Percentiles rank a stretch among this genome's conserved stretches.
These are phyloP conservation scores for Lepidotrigona ventralis DNA, from an alignment of 1,140 invertebrate genomes.

Conservation along the genomic window DNA sequence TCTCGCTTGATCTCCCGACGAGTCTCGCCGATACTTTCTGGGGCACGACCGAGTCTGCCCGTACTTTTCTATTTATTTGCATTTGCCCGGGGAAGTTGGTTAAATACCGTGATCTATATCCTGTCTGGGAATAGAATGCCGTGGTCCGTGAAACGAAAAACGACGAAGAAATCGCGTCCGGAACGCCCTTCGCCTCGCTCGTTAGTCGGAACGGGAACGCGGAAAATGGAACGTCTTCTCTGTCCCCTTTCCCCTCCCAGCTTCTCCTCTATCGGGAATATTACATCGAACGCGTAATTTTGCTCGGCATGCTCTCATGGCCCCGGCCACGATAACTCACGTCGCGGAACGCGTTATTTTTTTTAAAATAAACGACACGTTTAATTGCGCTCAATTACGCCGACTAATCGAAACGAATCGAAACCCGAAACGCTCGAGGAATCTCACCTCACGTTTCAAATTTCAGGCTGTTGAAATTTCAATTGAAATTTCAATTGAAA, in stretches of 20 bases:
- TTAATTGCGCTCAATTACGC: constrained; percentile 36
- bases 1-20: not conserved
- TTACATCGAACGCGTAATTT: constrained; percentile 1
- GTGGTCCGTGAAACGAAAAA: constrained; percentile 18
- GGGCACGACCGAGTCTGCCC: not conserved
- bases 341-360: not conserved
- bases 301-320: not conserved
- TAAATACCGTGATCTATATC: constrained; percentile 34
- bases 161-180: constrained; percentile 1
- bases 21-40: not conserved
- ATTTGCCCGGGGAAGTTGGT: constrained; percentile 1
- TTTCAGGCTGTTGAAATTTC: not conserved
- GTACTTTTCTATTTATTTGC: constrained; percentile 35
- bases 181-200: not conserved
- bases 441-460: not conserved
- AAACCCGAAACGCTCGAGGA: too few relatives aligned
- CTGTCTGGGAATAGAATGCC: constrained; percentile 32
- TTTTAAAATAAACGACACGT: constrained; percentile 17
- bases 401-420: too few relatives aligned
- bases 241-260: too few relatives aligned
- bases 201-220: not conserved
- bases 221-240: not conserved
- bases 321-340: not conserved
- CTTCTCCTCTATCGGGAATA: not conserved
- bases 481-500: not conserved